Evolutionary conservation across 1,140 invertebrate species (phyloP).

Genomic region (Leptinotarsa texana): DNA sequence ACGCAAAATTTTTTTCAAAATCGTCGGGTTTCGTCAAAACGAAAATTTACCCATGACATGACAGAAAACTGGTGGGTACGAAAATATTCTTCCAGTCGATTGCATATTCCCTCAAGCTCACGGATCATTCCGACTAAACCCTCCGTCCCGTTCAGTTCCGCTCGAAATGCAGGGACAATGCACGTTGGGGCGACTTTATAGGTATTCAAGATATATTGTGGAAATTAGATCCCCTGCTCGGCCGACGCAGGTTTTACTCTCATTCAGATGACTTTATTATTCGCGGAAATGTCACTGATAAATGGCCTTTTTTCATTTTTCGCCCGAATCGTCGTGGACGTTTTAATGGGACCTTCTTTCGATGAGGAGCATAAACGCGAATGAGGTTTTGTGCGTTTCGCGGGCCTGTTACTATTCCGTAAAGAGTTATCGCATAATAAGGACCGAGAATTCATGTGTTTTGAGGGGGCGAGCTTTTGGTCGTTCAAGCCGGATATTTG

Average conservation of each 20-base stretch:
- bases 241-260: conserved; percentile 44
- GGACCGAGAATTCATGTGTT: too few relatives aligned
- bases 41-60: too few relatives aligned
- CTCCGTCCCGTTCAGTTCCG: conserved; percentile 21
- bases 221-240: conserved; percentile 38
- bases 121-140: not conserved
- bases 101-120: not conserved
- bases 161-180: conserved; percentile 39
- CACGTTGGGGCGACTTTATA: conserved; percentile 43
- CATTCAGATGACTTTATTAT: conserved; percentile 46
- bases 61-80: too few relatives aligned
- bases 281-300: conserved; percentile 27
- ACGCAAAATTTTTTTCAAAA: too few relatives aligned
- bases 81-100: too few relatives aligned
- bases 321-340: not conserved
- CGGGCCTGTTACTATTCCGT: too few relatives aligned
- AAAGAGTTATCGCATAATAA: too few relatives aligned
- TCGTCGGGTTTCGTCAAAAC: too few relatives aligned
- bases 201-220: conserved; percentile 49
- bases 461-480: too few relatives aligned
- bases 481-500: too few relatives aligned
- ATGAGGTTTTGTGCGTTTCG: too few relatives aligned
- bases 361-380: too few relatives aligned
- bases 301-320: not conserved
- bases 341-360: not conserved